phyloP scores from a whole-genome alignment of 2,797 vertebrate species.

The Pagetopsis macropterus region DNA sequence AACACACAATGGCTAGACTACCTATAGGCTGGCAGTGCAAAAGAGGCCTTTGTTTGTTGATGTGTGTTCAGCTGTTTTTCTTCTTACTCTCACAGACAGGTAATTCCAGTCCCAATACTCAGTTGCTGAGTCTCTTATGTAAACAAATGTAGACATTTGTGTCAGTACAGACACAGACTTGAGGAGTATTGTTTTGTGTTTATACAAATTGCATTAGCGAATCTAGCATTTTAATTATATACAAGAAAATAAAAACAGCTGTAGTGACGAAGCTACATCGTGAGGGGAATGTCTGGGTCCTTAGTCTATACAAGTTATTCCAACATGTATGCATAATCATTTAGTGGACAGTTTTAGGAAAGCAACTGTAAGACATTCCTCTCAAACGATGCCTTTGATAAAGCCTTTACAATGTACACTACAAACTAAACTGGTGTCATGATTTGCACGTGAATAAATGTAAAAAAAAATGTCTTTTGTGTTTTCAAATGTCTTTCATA shows the following conservation, averaged over 20 bases:
- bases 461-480: background rate
- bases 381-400: background rate
- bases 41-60: slow-evolving; percentile 36
- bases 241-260: background rate
- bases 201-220: background rate
- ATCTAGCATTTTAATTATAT: background rate
- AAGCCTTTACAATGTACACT: background rate
- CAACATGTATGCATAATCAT: background rate
- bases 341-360: background rate
- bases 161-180: background rate
- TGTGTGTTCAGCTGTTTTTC: slow-evolving; percentile 48
- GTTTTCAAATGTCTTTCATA: background rate
- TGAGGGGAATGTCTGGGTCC: slow-evolving; percentile 13
- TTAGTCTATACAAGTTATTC: slow-evolving; percentile 5
- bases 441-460: background rate
- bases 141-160: slow-evolving; percentile 22
- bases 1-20: background rate
- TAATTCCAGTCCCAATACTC: slow-evolving; percentile 76
- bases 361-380: background rate
- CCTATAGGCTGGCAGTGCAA: slow-evolving; percentile 14
- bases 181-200: background rate
- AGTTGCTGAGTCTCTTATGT: slow-evolving; percentile 11
- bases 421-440: no score
- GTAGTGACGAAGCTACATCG: background rate
- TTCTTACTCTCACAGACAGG: slow-evolving; percentile 69